Conservation (phyloP, 2,888 invertebrate species). For the Charanyca ferruginea region DNA sequence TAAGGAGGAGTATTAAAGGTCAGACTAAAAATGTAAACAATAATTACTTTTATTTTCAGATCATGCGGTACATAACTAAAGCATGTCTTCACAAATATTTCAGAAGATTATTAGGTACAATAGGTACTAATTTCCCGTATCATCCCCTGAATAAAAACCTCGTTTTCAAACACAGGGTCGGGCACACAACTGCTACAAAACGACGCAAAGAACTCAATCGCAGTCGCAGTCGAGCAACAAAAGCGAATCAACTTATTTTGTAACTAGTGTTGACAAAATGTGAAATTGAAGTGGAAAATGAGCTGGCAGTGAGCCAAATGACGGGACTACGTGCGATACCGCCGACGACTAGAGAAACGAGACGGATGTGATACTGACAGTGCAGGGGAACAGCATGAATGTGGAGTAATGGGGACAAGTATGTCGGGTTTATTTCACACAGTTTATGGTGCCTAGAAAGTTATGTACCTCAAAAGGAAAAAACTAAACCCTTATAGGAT, state of each 20-base stretch:
- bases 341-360: slow-evolving; percentile 3
- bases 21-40: neutral
- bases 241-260: slow-evolving; percentile 62
- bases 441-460: no score
- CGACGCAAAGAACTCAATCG: slow-evolving; percentile 33
- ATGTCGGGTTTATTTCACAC: no score
- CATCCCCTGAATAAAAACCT: slow-evolving; percentile 10
- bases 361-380: neutral
- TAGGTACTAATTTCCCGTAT: slow-evolving; percentile 19
- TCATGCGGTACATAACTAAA: neutral
- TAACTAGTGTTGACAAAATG: slow-evolving; percentile 67
- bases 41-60: no score
- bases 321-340: slow-evolving; percentile 21
- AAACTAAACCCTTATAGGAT: no score
- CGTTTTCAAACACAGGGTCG: slow-evolving; percentile 12
- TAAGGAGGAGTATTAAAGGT: neutral
- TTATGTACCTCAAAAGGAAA: no score
- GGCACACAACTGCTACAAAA: slow-evolving; percentile 46
- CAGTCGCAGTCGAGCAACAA: slow-evolving; percentile 33
- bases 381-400: neutral
- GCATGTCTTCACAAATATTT: neutral
- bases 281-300: slow-evolving; percentile 63
- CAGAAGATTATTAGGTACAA: slow-evolving; percentile 22
- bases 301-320: slow-evolving; percentile 61
- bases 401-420: no score